Conservation (phyloP, 2,888 invertebrate genomes). For the Yponomeuta evonymella region DNA sequence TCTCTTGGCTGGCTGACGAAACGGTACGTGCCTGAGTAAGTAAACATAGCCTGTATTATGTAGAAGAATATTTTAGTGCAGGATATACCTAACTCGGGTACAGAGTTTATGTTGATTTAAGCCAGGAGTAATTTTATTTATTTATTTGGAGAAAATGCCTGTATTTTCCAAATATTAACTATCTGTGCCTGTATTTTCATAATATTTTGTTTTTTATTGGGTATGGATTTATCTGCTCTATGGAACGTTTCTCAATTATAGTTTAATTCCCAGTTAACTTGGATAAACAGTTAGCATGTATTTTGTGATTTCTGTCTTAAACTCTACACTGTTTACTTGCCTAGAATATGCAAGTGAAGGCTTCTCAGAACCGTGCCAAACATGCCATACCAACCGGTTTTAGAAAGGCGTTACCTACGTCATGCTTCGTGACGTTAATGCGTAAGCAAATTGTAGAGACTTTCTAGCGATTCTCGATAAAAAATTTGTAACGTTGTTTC, state of each 20-base stretch:
- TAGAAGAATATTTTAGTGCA: not conserved
- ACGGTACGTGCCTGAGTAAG: not conserved
- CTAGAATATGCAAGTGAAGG: not conserved
- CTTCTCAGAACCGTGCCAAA: not conserved
- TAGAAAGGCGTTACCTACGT: not conserved
- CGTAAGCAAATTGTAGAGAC: not conserved
- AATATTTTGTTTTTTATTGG: too few relatives aligned
- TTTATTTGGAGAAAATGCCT: too few relatives aligned
- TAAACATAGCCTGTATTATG: not conserved
- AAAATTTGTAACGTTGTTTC: not conserved
- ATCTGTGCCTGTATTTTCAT: too few relatives aligned
- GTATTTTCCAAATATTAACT: too few relatives aligned
- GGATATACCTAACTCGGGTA: not conserved
- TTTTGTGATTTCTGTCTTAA: too few relatives aligned
- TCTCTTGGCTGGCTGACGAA: constrained; percentile 9
- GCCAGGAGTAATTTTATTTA: not conserved
- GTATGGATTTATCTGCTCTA: too few relatives aligned
- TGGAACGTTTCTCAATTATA: too few relatives aligned
- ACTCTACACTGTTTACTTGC: too few relatives aligned
- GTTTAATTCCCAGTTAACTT: too few relatives aligned
- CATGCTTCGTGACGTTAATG: not conserved
- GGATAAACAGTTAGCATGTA: too few relatives aligned
- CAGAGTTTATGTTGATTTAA: not conserved
- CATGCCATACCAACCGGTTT: not conserved
- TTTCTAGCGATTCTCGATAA: not conserved